Percentiles rank a stretch among this genome's conserved stretches.
phyloP scores from a whole-genome alignment of 2,888 invertebrate genomes.

The Synanthedon formicaeformis region DNA sequence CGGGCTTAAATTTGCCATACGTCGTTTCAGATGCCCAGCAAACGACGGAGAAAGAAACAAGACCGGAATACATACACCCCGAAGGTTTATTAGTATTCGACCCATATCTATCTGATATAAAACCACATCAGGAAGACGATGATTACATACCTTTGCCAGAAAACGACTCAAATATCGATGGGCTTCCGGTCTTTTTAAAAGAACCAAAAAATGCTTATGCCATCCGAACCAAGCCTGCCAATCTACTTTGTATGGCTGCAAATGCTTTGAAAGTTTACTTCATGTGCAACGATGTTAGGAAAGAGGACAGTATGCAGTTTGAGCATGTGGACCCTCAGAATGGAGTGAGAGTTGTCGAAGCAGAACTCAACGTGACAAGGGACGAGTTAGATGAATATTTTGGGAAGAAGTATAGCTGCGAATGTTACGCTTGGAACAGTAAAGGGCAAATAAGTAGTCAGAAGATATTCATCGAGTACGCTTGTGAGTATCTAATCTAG shows the following conservation, averaged over 20 bases:
- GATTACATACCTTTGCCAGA: conserved; percentile 63
- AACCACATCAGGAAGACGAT: conserved; percentile 46
- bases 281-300: conserved; percentile 79
- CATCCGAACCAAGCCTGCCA: conserved; percentile 89
- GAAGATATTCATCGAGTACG: conserved; percentile 81
- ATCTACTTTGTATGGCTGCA: conserved; percentile 87
- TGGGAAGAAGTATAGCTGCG: conserved; percentile 85
- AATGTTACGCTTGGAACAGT: conserved; percentile 88
- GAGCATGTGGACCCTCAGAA: conserved; percentile 85
- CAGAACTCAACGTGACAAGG: conserved; percentile 80
- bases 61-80: conserved; percentile 61
- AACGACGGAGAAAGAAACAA: conserved; percentile 49
- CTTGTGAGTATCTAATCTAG: conserved; percentile 81
- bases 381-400: conserved; percentile 87
- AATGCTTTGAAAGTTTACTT: conserved; percentile 87
- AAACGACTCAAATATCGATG: conserved; percentile 75
- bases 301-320: conserved; percentile 71
- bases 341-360: conserved; percentile 82
- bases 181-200: conserved; percentile 85
- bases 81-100: conserved; percentile 55
- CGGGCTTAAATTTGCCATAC: too few species aligned
- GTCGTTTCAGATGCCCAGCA: conserved; percentile 41
- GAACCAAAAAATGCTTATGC: conserved; percentile 92
- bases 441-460: conserved; percentile 82
- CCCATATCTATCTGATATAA: conserved; percentile 56